A percentile compares a stretch with the other conserved stretches of the same genome.
Evolutionary conservation across 2,888 invertebrate genomes (phyloP).

Genomic region (Ametastegia equiseti): DNA sequence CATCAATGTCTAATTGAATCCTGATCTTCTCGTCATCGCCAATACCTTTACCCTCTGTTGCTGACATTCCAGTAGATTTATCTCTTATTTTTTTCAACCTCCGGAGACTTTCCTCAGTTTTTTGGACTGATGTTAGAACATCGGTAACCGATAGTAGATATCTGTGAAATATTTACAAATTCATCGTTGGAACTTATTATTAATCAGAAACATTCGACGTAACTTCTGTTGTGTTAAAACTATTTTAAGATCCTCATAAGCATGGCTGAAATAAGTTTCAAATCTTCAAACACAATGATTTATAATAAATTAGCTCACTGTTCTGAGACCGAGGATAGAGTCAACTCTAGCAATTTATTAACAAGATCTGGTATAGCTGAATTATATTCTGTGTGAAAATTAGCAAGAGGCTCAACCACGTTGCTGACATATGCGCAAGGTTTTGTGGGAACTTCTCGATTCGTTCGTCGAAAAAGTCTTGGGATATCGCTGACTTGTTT

Average conservation of each 20-base stretch:
- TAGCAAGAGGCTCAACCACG: slow-evolving; percentile 80
- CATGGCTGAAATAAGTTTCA: not conserved
- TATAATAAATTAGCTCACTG: slow-evolving; percentile 74
- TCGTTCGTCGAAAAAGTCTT: slow-evolving; percentile 93
- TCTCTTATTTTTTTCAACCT: slow-evolving; percentile 91
- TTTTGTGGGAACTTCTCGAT: slow-evolving; percentile 89
- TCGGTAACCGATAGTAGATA: slow-evolving; percentile 89
- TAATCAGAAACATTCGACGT: not conserved
- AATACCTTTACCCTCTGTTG: slow-evolving; percentile 79
- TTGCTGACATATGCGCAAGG: slow-evolving; percentile 88
- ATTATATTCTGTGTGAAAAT: slow-evolving; percentile 79
- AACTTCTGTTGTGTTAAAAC: slow-evolving; percentile 20
- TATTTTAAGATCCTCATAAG: slow-evolving; percentile 1
- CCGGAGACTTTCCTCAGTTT: slow-evolving; percentile 95
- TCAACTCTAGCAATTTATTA: slow-evolving; percentile 73
- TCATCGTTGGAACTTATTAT: slow-evolving; percentile 63
- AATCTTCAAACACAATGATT: not conserved
- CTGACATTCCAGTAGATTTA: slow-evolving; percentile 74
- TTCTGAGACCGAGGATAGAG: slow-evolving; percentile 76
- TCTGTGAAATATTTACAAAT: slow-evolving; percentile 71
- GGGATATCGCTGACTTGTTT: slow-evolving; percentile 96
- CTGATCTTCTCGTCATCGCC: slow-evolving; percentile 97
- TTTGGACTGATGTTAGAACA: slow-evolving; percentile 94
- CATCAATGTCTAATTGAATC: slow-evolving; percentile 92
- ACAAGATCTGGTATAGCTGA: slow-evolving; percentile 72